Conservation (phyloP, 2,797 vertebrate genomes). For the Argyrosomus regius region DNA sequence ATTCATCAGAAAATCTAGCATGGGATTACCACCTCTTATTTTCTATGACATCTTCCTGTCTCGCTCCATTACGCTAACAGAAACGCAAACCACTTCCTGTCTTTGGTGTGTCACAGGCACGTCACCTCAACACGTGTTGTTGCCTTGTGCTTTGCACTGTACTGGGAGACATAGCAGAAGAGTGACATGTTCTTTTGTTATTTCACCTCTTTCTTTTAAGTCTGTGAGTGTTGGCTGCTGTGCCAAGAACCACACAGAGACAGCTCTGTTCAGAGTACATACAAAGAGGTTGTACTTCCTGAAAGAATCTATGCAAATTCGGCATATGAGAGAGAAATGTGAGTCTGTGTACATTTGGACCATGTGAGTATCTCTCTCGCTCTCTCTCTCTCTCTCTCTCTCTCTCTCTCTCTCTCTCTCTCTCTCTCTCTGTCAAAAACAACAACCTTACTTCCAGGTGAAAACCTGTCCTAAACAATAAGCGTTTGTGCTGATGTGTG, state of each 20-base stretch:
- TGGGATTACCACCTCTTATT: constrained; percentile 78
- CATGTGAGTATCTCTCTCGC: not conserved
- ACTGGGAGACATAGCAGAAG: constrained; percentile 26
- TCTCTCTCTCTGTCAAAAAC: constrained; percentile 1
- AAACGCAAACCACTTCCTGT: constrained; percentile 81
- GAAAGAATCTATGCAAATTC: constrained; percentile 61
- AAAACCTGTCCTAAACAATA: constrained; percentile 20
- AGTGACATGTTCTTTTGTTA: constrained; percentile 14
- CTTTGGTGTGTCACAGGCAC: constrained; percentile 56
- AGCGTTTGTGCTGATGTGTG: constrained; percentile 3
- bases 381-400: no score
- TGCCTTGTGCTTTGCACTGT: constrained; percentile 56
- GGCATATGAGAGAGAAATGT: constrained; percentile 17
- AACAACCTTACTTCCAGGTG: constrained; percentile 19
- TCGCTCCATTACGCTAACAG: constrained; percentile 82
- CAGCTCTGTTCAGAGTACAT: constrained; percentile 21
- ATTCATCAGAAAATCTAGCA: constrained; percentile 79
- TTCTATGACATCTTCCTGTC: constrained; percentile 86
- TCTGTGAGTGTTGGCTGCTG: not conserved
- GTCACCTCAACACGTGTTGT: constrained; percentile 56
- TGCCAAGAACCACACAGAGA: constrained; percentile 1
- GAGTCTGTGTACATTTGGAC: constrained; percentile 11
- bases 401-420: no score
- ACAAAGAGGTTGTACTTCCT: constrained; percentile 21
- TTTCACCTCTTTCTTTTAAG: constrained; percentile 19